phyloP scores from a whole-genome alignment of 2,888 invertebrate genomes.

The Harpalus rubripes region DNA sequence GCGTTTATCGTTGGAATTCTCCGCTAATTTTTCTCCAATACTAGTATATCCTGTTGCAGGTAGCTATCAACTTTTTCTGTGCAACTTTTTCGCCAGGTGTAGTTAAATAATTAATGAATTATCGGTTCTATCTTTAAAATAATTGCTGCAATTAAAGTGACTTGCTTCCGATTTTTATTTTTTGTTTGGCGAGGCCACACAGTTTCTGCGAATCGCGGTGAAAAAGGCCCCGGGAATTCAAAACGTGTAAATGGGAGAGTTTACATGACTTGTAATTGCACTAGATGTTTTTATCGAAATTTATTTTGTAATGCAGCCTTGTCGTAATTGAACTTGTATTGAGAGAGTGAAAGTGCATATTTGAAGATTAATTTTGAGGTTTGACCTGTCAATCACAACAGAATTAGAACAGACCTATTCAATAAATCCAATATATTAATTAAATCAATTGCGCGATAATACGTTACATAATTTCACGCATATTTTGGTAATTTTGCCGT shows the following conservation, averaged over 20 bases:
- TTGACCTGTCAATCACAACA: constrained; percentile 33
- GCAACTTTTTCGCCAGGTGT: not conserved
- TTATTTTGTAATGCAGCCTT: constrained; percentile 39
- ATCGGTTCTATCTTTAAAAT: constrained; percentile 64
- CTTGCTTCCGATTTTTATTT: constrained; percentile 44
- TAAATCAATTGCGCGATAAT: constrained; percentile 39
- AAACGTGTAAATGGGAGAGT: constrained; percentile 28
- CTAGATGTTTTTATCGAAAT: constrained; percentile 18
- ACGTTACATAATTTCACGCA: not conserved
- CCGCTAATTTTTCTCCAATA: not conserved
- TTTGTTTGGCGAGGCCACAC: constrained; percentile 25
- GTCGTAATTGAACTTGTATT: constrained; percentile 28
- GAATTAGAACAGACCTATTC: constrained; percentile 34
- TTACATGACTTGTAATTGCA: constrained; percentile 21
- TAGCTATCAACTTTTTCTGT: constrained; percentile 30
- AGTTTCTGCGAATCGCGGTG: constrained; percentile 8
- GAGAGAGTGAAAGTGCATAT: constrained; percentile 40
- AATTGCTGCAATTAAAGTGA: constrained; percentile 66
- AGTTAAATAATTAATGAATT: constrained; percentile 66
- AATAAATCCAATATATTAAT: constrained; percentile 41
- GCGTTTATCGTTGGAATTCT: constrained; percentile 4
- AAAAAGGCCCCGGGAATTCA: not conserved
- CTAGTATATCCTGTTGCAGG: constrained; percentile 56
- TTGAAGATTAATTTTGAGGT: constrained; percentile 47
- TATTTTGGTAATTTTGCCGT: not conserved